These are phyloP conservation scores for Trachelus tabidus DNA, from an alignment of 2,888 invertebrate genomes.

Conservation along the genomic window DNA sequence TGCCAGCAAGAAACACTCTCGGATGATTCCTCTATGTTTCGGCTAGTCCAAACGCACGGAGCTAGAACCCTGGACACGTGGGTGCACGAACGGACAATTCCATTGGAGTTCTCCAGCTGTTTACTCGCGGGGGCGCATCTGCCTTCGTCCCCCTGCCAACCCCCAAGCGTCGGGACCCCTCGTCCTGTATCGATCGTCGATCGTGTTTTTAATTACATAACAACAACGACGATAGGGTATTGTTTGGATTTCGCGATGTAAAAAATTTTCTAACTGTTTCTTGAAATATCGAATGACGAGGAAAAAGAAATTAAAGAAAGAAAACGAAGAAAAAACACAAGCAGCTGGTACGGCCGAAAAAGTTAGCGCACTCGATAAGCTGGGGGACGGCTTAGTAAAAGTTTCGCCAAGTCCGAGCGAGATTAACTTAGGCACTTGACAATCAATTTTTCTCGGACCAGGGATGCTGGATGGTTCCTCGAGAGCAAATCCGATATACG, in stretches of 20 bases:
- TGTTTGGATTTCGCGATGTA: neutral
- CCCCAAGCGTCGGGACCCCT: neutral
- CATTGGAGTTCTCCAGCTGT: slow-evolving; percentile 40
- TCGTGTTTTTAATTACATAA: neutral
- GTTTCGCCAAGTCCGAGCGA: neutral
- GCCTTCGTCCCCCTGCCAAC: slow-evolving; percentile 34
- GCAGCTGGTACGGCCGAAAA: neutral
- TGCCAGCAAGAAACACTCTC: neutral
- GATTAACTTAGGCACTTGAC: neutral
- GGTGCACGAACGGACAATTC: slow-evolving; percentile 44
- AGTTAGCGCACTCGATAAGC: neutral
- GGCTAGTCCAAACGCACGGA: slow-evolving; percentile 37
- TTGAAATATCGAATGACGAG: neutral
- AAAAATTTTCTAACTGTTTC: neutral
- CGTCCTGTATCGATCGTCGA: neutral
- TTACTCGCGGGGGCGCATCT: slow-evolving; percentile 58
- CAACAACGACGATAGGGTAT: neutral
- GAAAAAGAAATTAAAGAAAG: too few species aligned
- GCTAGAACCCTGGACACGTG: slow-evolving; percentile 25
- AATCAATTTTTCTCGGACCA: neutral
- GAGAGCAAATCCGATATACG: slow-evolving; percentile 38
- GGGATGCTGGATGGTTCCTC: neutral
- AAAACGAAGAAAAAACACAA: neutral
- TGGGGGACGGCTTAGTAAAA: neutral
- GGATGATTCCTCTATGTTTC: slow-evolving; percentile 23